These are phyloP conservation scores for Pedetes capensis DNA, from an alignment of 2,113 vertebrate species.

Conservation along the genomic window DNA sequence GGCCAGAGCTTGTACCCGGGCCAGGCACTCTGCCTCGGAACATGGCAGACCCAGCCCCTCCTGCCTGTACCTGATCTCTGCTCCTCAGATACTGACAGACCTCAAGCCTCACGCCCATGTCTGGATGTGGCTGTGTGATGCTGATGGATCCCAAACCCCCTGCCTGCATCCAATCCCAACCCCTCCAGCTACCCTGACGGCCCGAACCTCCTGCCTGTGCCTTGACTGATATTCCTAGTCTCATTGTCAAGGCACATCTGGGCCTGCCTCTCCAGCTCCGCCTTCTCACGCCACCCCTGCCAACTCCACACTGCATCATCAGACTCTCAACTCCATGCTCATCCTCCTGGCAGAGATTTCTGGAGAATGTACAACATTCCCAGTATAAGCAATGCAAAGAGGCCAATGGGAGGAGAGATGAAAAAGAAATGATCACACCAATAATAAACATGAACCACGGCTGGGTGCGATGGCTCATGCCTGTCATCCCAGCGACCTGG, in stretches of 20 bases:
- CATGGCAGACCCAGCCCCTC: not conserved
- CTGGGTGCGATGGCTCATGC: too few relatives aligned
- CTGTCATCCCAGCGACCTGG: too few relatives aligned
- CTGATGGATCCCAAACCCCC: not conserved
- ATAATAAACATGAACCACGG: too few relatives aligned
- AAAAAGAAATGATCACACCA: not conserved
- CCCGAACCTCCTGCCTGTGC: not conserved
- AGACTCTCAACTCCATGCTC: not conserved
- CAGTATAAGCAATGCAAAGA: not conserved
- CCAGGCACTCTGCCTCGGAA: not conserved
- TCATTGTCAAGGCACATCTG: not conserved
- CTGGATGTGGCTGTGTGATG: too few relatives aligned
- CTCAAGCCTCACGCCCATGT: too few relatives aligned
- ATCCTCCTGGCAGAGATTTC: too few relatives aligned
- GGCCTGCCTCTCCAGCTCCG: not conserved
- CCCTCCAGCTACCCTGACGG: not conserved
- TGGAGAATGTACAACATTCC: not conserved
- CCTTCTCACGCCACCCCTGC: not conserved
- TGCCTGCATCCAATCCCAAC: accelerated
- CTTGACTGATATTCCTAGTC: not conserved
- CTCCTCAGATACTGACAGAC: not conserved
- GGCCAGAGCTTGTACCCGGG: too few relatives aligned
- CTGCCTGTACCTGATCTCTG: not conserved
- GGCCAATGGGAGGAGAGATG: not conserved
- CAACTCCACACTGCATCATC: not conserved